Evolutionary conservation across 2,113 vertebrate species (phyloP).

Genomic region (Dromiciops gliroides): DNA sequence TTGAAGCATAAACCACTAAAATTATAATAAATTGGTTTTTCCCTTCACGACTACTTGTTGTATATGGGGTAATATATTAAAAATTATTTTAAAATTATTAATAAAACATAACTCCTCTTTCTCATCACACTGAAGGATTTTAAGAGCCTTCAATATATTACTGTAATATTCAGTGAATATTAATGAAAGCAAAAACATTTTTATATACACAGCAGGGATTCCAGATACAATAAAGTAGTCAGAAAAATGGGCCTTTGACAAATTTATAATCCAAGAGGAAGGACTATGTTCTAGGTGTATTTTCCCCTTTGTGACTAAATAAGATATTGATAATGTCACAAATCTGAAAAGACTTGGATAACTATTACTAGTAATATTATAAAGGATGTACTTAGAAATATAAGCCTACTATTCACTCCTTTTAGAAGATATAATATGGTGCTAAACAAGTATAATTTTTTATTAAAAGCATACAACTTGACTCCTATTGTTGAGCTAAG

Average conservation of each 20-base stretch:
- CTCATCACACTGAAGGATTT: rapidly evolving
- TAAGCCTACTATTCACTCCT: no score
- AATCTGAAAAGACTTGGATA: not conserved
- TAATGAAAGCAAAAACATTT: not conserved
- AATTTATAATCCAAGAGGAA: not conserved
- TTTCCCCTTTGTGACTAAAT: not conserved
- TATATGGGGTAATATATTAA: rapidly evolving
- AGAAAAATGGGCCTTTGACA: not conserved
- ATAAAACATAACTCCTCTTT: not conserved
- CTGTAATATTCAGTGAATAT: not conserved
- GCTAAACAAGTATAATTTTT: not conserved
- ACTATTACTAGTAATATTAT: not conserved
- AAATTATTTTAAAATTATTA: not conserved
- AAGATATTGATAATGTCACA: not conserved
- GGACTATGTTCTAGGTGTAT: not conserved
- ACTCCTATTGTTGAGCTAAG: not conserved
- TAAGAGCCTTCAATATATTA: not conserved
- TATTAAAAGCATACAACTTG: not conserved
- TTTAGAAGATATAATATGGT: not conserved
- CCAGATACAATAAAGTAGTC: not conserved
- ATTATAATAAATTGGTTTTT: not conserved
- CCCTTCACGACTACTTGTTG: rapidly evolving
- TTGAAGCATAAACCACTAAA: no score
- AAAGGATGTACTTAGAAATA: not conserved
- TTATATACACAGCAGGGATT: not conserved